Evolutionary conservation across 2,888 invertebrate genomes (phyloP).

Genomic region (Drosophila affinis): DNA sequence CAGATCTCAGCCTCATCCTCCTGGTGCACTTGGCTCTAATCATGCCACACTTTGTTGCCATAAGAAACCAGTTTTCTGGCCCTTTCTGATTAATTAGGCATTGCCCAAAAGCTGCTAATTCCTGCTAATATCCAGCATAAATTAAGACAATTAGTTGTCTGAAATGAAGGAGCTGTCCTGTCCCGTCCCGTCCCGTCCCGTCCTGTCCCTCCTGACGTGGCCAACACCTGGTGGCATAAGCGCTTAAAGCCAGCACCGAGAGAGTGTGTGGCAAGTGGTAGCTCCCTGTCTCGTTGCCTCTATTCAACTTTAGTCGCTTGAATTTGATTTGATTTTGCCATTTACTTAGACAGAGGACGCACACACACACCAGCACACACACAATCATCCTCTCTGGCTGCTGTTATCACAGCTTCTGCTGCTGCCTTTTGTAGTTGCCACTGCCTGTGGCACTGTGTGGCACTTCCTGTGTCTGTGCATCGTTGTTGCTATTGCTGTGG

Average conservation of each 20-base stretch:
- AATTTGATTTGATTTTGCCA: constrained; percentile 72
- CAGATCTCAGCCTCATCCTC: no score
- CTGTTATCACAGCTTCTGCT: constrained; percentile 13
- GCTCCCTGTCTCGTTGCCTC: constrained; percentile 15
- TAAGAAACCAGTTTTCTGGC: no score
- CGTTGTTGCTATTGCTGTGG: constrained; percentile 19
- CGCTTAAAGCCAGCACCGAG: background rate
- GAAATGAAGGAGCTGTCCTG: constrained; percentile 22
- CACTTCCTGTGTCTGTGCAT: constrained; percentile 41
- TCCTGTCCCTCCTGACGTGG: no score
- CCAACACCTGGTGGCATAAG: constrained; percentile 2
- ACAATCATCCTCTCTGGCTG: constrained; percentile 10
- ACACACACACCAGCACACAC: constrained; percentile 6
- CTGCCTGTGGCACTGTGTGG: constrained; percentile 27
- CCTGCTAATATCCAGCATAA: background rate
- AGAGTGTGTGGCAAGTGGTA: background rate
- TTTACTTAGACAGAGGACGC: constrained; percentile 49
- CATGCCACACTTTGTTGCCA: no score
- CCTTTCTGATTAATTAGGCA: no score
- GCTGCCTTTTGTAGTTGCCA: constrained; percentile 40
- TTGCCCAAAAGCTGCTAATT: no score
- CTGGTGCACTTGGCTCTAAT: no score
- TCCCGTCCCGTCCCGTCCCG: no score
- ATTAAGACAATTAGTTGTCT: constrained; percentile 19
- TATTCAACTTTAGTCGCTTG: constrained; percentile 65